Evolutionary conservation across 2,888 invertebrate genomes (phyloP).

Genomic region (Aproaerema taeniolella): DNA sequence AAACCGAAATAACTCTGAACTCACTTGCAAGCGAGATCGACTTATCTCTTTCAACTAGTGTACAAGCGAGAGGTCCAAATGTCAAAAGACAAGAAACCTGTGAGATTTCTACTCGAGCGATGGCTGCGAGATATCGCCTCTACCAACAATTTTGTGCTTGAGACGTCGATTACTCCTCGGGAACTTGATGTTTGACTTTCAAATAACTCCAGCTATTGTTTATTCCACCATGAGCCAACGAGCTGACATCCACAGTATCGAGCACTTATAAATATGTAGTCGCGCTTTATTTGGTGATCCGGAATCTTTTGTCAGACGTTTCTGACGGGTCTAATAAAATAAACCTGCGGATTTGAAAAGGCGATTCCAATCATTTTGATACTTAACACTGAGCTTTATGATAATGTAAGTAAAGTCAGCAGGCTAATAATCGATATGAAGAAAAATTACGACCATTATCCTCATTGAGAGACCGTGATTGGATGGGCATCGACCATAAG

Average conservation of each 20-base stretch:
- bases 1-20: slow-evolving; percentile 39
- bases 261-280: slow-evolving; percentile 56
- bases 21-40: slow-evolving; percentile 32
- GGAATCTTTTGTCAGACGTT: slow-evolving; percentile 46
- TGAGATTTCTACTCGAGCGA: slow-evolving; percentile 36
- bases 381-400: slow-evolving; percentile 21
- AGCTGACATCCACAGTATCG: slow-evolving; percentile 43
- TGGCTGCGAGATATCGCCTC: slow-evolving; percentile 39
- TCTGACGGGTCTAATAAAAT: slow-evolving; percentile 37
- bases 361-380: slow-evolving; percentile 20
- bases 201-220: slow-evolving; percentile 54
- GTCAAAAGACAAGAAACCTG: slow-evolving; percentile 35
- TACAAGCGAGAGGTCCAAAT: slow-evolving; percentile 31
- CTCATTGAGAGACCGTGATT: slow-evolving; percentile 31
- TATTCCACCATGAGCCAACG: slow-evolving; percentile 42
- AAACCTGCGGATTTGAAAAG: slow-evolving; percentile 23
- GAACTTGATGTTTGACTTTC: slow-evolving; percentile 51
- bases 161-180: slow-evolving; percentile 56
- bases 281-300: slow-evolving; percentile 49
- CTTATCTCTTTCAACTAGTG: slow-evolving; percentile 18
- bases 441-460: slow-evolving; percentile 41
- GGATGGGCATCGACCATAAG: slow-evolving; percentile 51
- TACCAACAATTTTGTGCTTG: slow-evolving; percentile 50
- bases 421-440: slow-evolving; percentile 49
- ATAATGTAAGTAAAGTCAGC: slow-evolving; percentile 34